Evolutionary conservation across 2,888 invertebrate genomes (phyloP).

Genomic region (Pristionchus mayeri): DNA sequence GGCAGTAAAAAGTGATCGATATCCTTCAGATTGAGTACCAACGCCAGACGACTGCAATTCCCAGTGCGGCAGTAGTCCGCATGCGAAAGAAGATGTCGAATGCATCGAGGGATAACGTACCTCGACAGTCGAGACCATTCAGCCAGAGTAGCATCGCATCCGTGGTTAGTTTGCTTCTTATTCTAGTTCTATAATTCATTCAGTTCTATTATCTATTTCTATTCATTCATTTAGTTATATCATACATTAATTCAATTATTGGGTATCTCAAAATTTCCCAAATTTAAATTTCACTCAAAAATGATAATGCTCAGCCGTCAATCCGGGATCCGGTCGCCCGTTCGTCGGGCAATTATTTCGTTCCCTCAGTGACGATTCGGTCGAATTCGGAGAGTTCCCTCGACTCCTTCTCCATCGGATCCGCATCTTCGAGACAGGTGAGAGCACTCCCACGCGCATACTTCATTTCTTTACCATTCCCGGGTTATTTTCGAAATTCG

Average conservation of each 20-base stretch:
- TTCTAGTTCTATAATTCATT: background rate
- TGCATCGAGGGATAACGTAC: background rate
- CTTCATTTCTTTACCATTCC: no score
- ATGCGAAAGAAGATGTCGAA: background rate
- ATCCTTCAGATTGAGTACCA: constrained; percentile 8
- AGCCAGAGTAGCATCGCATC: background rate
- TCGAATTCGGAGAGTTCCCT: constrained; percentile 24
- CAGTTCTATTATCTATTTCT: no score
- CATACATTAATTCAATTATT: no score
- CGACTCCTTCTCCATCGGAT: background rate
- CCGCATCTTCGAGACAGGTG: background rate
- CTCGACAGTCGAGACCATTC: background rate
- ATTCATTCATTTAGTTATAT: no score
- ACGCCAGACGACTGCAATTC: no score
- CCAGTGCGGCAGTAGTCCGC: background rate
- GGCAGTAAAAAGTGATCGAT: no score
- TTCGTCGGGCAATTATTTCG: background rate
- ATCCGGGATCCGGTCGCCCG: background rate
- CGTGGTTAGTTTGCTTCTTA: background rate
- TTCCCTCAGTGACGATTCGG: constrained; percentile 9
- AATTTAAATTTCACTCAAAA: no score
- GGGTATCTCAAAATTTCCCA: no score
- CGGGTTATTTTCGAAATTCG: no score
- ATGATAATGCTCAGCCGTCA: background rate
- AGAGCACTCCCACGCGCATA: no score